Conservation (phyloP, 2,797 vertebrate genomes). For the Picus viridis region DNA sequence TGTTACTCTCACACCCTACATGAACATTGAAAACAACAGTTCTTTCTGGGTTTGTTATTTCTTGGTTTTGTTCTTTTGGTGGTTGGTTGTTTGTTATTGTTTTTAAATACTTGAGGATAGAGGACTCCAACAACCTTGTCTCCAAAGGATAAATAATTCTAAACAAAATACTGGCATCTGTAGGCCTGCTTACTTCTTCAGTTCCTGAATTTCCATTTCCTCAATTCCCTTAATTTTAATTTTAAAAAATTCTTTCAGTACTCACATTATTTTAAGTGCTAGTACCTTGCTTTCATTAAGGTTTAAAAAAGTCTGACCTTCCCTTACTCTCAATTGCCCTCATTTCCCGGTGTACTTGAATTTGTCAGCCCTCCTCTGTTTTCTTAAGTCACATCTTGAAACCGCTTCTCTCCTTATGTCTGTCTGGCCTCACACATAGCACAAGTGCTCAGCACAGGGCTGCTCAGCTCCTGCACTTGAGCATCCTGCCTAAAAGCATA, state of each 20-base stretch:
- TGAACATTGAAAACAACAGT: neutral
- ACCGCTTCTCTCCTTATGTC: neutral
- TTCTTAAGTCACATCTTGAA: neutral
- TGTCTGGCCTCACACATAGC: neutral
- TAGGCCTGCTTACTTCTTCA: neutral
- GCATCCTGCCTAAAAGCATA: neutral
- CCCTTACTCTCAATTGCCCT: neutral
- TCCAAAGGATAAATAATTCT: neutral
- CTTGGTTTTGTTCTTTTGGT: neutral
- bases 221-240: neutral
- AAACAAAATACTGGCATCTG: neutral
- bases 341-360: neutral
- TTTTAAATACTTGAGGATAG: neutral
- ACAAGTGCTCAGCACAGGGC: neutral
- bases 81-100: neutral
- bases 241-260: neutral
- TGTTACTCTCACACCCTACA: neutral
- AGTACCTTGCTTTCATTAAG: neutral
- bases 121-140: neutral
- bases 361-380: neutral
- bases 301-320: neutral
- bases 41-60: neutral
- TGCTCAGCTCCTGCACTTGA: neutral
- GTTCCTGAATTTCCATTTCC: slow-evolving; percentile 44
- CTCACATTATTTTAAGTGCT: neutral